Base-by-base conservation (phyloP, 2,888 invertebrate genomes). In the Desoria tigrina region DNA sequence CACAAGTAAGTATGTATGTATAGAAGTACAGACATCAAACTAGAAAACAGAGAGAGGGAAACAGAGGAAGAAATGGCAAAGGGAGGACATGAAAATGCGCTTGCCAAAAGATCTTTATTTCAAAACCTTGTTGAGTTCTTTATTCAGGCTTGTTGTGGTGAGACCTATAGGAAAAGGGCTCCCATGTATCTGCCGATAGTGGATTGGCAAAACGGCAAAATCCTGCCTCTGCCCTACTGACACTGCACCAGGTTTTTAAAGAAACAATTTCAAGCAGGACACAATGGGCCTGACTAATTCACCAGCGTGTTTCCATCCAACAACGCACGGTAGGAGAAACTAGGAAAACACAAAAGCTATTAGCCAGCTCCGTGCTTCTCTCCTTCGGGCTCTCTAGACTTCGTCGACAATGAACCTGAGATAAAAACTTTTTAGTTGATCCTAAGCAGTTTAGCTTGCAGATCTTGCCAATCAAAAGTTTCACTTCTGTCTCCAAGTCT, bases 141-240 rank as follows among this genome's bases (percentile, higher is more conserved):
- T 54, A 54, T 54, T 54, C 54, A 54, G 27, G 28, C 54, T 54
- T 26, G 54, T 54, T 54, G 54, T 54, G 54, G 32, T 32, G 28
- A 54, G 27, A 54, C 6, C 54, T 14, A n/a, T 24, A 32, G 11
- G 6, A 32, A 32, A 32, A 32, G 11, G 32, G 32, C 32, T 32
- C 32, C 32, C 11, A 32, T 32, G 32, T 4, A 32, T 11, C 32
- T 32, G 6, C 4, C 32, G 6, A 32, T 32, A 7, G 32, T 32
- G 11, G 32, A 32, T 32, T 32, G 32, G 32, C 32, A 32, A 11
- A 32, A 4, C 11, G 32, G 32, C 32, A 32, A 32, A 32, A 32
- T 4, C 32, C 11, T 32, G 6, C 32, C 32, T 7, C 6, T 32
- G 32, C 11, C 4, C 32, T 4, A 32, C 6, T 32, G 11, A 11